Evolutionary conservation across 2,888 invertebrate genomes (phyloP).

Genomic region (Vandiemenella viatica): DNA sequence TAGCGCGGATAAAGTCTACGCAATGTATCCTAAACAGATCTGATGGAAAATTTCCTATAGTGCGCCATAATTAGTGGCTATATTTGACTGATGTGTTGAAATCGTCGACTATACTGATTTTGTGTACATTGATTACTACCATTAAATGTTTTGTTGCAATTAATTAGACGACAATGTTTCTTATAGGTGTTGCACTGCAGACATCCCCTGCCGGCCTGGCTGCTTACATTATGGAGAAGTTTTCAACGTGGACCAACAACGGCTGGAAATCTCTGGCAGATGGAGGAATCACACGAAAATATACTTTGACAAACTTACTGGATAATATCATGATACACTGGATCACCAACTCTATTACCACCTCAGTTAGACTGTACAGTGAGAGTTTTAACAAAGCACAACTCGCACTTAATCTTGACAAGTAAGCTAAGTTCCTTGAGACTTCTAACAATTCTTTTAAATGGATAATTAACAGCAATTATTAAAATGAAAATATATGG

Average conservation of each 20-base stretch:
- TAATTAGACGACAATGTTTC: too few species aligned
- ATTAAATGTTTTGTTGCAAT: too few species aligned
- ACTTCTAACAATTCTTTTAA: background rate
- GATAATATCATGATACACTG: conserved; percentile 41
- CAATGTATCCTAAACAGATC: too few species aligned
- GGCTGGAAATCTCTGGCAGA: conserved; percentile 24
- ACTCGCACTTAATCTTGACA: conserved; percentile 4
- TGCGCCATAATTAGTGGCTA: too few species aligned
- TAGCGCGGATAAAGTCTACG: too few species aligned
- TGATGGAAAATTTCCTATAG: too few species aligned
- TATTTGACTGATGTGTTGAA: too few species aligned
- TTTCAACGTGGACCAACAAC: conserved; percentile 31
- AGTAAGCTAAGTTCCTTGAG: too few species aligned
- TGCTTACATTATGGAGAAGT: conserved; percentile 39
- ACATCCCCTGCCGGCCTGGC: conserved; percentile 37
- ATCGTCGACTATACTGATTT: too few species aligned
- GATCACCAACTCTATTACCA: conserved; percentile 30
- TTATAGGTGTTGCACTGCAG: conserved; percentile 29
- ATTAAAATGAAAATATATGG: too few species aligned
- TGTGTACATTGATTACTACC: background rate
- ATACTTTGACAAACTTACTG: conserved; percentile 33
- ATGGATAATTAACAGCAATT: background rate
- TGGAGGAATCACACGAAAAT: conserved; percentile 31
- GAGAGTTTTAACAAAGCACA: conserved; percentile 21
- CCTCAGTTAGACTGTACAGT: conserved; percentile 32